Evolutionary conservation across 2,113 vertebrate genomes (phyloP), one percentile per base, ranked within the genome.

Genomic region (Tragelaphus buxtoni): DNA sequence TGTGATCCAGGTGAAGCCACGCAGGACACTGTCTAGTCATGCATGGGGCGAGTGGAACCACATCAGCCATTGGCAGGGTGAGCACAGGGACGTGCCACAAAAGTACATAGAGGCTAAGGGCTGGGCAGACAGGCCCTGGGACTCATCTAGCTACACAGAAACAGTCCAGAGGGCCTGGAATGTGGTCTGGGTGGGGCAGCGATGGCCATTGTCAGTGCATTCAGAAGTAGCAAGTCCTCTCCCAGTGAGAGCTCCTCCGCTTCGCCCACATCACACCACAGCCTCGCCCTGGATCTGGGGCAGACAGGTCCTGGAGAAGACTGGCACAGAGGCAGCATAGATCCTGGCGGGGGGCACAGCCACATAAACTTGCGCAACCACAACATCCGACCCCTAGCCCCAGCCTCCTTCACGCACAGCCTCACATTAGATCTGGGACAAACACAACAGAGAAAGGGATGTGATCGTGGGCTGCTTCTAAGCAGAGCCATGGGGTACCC

Each of bases 111-210:
- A 51, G 77, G 77, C 47, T 32, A 51, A 79, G 47, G 16, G 30
- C 47, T 20, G 9, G 76, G 47, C 30, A n/a, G 47, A 51, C 47
- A n/a, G 76, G 30, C 76, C 47, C 76, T n/a, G 17, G 47, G 5
- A 51, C 47, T 79, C 28, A n/a, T 51, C 76, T 51, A 51, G 76
- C 76, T 79, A 12, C 76, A 79, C 47, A 79, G 47, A 79, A 7
- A 79, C 30, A 20, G 76, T 32, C 30, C 30, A 32, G 77, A 80
- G 30, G 47, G 47, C 47, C 17, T 80, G 30, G 77, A 51, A 80
- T 22, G 77, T 12, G 1, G 77, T 32, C 47, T 20, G 1, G 47
- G 77, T 11, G 47, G 30, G 30, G 30, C 9, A 0, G 77, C 10
- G 1, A 80, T 51, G 47, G 47, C 47, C 77, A n/a, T 0, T 20